Evolutionary conservation across 2,113 vertebrate genomes (phyloP).

Genomic region (Pavo muticus): DNA sequence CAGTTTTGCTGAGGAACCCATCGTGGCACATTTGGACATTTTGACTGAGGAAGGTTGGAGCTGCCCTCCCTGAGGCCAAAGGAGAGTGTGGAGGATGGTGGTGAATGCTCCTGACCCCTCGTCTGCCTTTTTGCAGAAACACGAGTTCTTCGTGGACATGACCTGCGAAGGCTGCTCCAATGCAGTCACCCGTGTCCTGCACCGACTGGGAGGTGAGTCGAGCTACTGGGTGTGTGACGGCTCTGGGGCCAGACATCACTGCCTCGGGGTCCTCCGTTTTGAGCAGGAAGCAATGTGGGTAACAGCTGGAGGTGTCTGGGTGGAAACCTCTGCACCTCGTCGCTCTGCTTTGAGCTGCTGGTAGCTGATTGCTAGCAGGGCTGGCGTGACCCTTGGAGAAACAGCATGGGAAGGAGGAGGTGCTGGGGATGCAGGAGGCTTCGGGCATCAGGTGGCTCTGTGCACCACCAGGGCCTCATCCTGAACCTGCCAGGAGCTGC

Average conservation of each 20-base stretch:
- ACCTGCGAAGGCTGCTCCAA: slow-evolving; percentile 94
- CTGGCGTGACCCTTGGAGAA: neutral
- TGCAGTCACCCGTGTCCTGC: slow-evolving; percentile 89
- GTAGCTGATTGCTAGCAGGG: neutral
- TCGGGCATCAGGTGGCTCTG: neutral
- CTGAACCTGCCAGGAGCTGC: neutral
- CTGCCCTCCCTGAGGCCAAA: neutral
- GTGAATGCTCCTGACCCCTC: neutral
- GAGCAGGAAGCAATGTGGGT: neutral
- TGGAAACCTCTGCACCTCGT: neutral
- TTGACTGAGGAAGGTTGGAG: neutral
- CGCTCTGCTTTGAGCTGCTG: neutral
- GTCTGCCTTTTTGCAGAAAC: slow-evolving; percentile 81
- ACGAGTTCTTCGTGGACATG: slow-evolving; percentile 97
- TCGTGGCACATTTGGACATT: neutral
- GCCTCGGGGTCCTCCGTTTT: neutral
- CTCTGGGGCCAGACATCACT: neutral
- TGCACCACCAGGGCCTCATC: neutral
- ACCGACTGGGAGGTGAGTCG: slow-evolving; percentile 86
- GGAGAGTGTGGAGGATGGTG: fast-evolving
- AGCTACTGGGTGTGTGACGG: neutral
- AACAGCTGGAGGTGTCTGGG: neutral
- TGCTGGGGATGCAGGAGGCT: neutral
- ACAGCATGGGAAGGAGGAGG: neutral
- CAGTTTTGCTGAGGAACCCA: neutral